These are phyloP conservation scores for Spatulosminthurus flaviceps DNA, from an alignment of 2,888 invertebrate species.

Conservation along the genomic window DNA sequence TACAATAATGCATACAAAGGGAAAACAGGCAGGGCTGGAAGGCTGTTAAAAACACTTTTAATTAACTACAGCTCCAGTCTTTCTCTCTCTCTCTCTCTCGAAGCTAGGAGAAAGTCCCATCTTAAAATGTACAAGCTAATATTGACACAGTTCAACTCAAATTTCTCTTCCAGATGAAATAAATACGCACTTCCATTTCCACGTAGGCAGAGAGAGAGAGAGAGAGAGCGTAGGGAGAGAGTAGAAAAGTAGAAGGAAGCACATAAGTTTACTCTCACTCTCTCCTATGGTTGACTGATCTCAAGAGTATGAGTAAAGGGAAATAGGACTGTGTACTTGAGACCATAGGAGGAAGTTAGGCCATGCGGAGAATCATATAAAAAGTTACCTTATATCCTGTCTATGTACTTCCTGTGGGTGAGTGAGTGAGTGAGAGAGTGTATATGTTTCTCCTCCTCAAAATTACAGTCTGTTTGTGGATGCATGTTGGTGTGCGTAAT, in stretches of 20 bases:
- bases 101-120: not conserved
- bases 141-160: conserved; percentile 36
- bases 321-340: not conserved
- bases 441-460: not conserved
- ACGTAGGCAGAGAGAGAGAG: not conserved
- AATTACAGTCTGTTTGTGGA: no score
- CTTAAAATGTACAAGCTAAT: conserved; percentile 26
- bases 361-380: no score
- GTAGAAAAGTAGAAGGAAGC: conserved; percentile 16
- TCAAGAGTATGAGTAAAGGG: not conserved
- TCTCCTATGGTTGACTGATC: conserved; percentile 3
- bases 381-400: no score
- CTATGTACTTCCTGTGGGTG: not conserved
- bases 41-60: conserved; percentile 32
- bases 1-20: not conserved
- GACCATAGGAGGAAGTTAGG: not conserved
- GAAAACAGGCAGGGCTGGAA: not conserved
- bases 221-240: not conserved
- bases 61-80: conserved; percentile 12
- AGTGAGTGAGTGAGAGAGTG: not conserved
- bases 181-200: conserved; percentile 2
- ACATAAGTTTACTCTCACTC: conserved; percentile 9
- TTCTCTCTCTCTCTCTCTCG: no score
- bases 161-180: conserved; percentile 26
- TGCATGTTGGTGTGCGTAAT: not conserved